Conservation (phyloP, 30 jellyfish, hydroid and myxozoan genomes). For the Hydractinia echinata region DNA sequence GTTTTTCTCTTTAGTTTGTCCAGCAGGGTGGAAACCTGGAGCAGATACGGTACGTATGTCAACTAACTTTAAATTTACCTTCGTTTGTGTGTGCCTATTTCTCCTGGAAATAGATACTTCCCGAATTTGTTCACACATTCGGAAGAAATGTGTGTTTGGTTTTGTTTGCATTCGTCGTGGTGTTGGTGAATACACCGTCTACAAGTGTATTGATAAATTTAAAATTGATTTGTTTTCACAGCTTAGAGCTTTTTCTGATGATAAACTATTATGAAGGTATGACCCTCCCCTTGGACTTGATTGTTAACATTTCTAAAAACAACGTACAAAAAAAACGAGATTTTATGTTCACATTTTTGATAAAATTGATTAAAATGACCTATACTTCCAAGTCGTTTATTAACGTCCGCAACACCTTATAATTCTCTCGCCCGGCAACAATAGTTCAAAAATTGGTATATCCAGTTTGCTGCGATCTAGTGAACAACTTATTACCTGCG, state of each 20-base stretch:
- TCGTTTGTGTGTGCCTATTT: background rate
- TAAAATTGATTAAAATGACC: no score
- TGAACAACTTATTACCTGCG: no score
- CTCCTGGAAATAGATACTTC: background rate
- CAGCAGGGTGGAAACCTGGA: constrained; percentile 99
- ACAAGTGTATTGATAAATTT: no score
- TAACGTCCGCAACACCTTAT: no score
- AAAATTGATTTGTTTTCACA: background rate
- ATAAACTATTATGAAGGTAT: background rate
- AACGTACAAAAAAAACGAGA: no score
- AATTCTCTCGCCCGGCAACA: no score
- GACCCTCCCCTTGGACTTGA: no score
- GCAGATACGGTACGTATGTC: constrained; percentile 77
- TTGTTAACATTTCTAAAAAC: no score
- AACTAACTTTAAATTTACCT: background rate
- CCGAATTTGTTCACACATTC: background rate
- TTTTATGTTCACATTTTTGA: no score
- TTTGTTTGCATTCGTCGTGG: background rate
- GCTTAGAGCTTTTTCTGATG: background rate
- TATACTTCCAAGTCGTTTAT: no score
- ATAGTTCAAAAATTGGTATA: no score
- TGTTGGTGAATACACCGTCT: background rate
- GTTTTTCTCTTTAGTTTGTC: constrained; percentile 61
- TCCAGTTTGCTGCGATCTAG: no score
- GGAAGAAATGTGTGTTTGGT: background rate